These are phyloP conservation scores for Listrodromus nycthemerus DNA, from an alignment of 2,888 invertebrate genomes.

Conservation along the genomic window DNA sequence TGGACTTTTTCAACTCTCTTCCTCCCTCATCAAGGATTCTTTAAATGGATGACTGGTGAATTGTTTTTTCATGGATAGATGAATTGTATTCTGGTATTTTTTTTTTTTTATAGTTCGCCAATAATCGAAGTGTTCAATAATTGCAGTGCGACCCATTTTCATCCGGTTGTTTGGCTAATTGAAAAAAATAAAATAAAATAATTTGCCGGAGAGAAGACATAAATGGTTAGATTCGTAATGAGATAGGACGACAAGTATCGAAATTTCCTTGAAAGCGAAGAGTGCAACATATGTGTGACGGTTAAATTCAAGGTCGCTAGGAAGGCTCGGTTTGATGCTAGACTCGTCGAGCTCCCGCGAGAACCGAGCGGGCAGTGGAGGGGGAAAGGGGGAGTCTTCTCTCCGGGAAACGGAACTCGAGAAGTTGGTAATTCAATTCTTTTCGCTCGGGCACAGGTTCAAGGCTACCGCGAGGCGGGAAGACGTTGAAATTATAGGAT, in stretches of 20 bases:
- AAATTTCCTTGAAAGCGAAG: constrained; percentile 10
- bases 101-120: not conserved
- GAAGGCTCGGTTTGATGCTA: constrained; percentile 9
- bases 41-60: too few relatives aligned
- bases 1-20: not conserved
- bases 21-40: too few relatives aligned
- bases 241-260: not conserved
- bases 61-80: not conserved
- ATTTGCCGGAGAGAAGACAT: constrained; percentile 72
- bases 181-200: not conserved
- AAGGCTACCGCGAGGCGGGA: constrained; percentile 33
- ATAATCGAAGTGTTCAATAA: not conserved
- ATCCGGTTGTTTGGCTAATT: constrained; percentile 3
- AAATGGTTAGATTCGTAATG: constrained; percentile 65
- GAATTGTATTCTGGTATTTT: not conserved
- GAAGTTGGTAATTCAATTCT: constrained; percentile 50
- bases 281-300: constrained; percentile 10
- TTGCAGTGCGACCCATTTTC: not conserved
- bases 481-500: constrained; percentile 39
- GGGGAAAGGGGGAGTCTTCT: constrained; percentile 15
- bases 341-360: constrained; percentile 13
- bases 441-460: constrained; percentile 34
- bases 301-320: constrained; percentile 15
- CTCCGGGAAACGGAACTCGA: constrained; percentile 49
- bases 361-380: not conserved